A percentile compares a stretch with the other conserved stretches of the same genome.
Conservation (phyloP, 2,888 invertebrate genomes). For the Acanthosoma haemorrhoidale region DNA sequence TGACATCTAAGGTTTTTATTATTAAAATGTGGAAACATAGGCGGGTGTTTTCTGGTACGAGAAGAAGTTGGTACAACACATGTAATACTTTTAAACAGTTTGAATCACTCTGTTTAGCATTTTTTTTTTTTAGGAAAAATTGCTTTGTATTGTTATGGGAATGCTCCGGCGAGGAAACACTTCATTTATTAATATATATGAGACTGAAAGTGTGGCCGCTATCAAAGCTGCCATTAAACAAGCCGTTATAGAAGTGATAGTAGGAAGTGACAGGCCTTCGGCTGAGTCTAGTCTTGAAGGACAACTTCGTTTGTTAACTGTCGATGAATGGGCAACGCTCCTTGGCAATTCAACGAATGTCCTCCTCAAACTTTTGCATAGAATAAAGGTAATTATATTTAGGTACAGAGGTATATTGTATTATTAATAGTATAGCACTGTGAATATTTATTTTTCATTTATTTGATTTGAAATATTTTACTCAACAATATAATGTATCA, state of each 20-base stretch:
- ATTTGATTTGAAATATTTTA: background rate
- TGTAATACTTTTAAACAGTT: conserved; percentile 24
- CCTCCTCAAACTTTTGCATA: conserved; percentile 62
- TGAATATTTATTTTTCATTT: background rate
- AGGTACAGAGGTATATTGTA: background rate
- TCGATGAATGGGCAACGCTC: conserved; percentile 64
- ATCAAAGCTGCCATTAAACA: conserved; percentile 79
- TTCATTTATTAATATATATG: conserved; percentile 79
- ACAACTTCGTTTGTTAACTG: conserved; percentile 52
- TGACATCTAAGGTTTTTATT: no score
- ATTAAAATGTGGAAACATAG: no score
- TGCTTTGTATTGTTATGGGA: conserved; percentile 83
- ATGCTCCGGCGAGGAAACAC: conserved; percentile 74
- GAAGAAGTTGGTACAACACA: no score
- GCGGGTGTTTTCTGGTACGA: no score
- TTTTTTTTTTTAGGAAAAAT: conserved; percentile 62
- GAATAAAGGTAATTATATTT: conserved; percentile 59
- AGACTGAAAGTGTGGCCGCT: conserved; percentile 83
- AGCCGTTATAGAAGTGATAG: conserved; percentile 67
- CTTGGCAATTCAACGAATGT: conserved; percentile 61
- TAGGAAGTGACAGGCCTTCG: conserved; percentile 49
- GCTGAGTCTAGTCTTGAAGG: conserved; percentile 50
- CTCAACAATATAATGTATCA: no score
- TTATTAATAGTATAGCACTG: background rate
- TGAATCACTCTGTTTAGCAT: no score